These are phyloP conservation scores for Hyperopisus bebe DNA, from an alignment of 2,113 vertebrate species.

Conservation along the genomic window DNA sequence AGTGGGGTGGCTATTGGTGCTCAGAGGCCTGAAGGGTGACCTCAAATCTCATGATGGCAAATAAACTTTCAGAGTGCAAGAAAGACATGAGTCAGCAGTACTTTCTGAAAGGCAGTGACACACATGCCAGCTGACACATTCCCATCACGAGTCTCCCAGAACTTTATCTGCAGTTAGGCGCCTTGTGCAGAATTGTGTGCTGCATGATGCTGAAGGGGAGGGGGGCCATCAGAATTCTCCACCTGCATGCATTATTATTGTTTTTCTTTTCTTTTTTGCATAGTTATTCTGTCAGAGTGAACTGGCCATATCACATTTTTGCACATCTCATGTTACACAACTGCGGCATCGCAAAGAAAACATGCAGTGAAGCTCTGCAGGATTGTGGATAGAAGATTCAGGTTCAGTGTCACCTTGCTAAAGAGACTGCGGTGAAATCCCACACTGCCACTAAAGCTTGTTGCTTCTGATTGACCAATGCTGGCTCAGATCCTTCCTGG, in stretches of 20 bases:
- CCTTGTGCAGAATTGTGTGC: not conserved
- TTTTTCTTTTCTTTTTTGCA: not conserved
- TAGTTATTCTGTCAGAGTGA: not conserved
- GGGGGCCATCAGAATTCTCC: not conserved
- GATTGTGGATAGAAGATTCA: not conserved
- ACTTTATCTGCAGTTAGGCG: not conserved
- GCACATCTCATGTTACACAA: not conserved
- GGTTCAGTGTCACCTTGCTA: not conserved
- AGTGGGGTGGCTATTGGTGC: not conserved
- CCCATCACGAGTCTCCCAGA: not conserved
- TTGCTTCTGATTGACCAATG: not conserved
- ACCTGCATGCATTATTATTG: not conserved
- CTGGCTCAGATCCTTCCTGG: not conserved
- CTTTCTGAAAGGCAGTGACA: not conserved
- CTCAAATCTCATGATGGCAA: not conserved
- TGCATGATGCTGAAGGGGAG: not conserved
- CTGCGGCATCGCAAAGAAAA: not conserved
- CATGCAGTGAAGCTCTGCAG: not conserved
- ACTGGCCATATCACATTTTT: conserved; percentile 3
- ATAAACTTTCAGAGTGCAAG: not conserved
- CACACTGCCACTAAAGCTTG: not conserved
- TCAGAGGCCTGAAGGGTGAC: not conserved
- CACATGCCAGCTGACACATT: conserved; percentile 16
- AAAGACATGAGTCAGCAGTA: not conserved
- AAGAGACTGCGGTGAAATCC: not conserved